These are phyloP conservation scores for Synergus japonicus DNA, from an alignment of 2,888 invertebrate species.

Conservation along the genomic window DNA sequence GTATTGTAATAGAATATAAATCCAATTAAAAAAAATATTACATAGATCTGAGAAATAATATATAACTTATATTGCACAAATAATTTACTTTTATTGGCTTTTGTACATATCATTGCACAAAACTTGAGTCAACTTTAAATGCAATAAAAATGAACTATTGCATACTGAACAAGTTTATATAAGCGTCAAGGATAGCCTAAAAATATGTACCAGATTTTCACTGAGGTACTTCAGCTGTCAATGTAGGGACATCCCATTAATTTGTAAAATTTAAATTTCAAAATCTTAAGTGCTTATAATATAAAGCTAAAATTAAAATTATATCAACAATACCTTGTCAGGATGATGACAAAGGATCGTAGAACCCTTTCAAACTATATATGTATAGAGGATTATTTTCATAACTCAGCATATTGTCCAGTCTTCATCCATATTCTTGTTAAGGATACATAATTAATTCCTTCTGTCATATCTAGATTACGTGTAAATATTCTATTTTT, in stretches of 20 bases:
- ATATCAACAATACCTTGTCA: neutral
- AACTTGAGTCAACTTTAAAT: neutral
- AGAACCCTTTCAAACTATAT: no score
- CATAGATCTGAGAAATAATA: no score
- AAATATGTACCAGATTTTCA: conserved; percentile 12
- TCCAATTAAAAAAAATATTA: no score
- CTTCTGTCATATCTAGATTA: no score
- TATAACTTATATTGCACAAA: neutral
- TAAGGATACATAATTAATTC: no score
- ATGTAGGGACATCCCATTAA: neutral
- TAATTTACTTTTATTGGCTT: neutral
- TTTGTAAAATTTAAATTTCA: neutral
- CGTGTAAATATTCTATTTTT: no score
- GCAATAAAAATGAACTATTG: neutral
- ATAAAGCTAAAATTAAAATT: neutral
- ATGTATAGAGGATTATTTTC: no score
- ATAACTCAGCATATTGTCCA: no score
- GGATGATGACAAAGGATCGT: no score
- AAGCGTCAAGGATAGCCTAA: conserved; percentile 8
- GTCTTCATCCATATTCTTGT: no score
- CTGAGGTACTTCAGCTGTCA: conserved; percentile 13
- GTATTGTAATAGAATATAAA: no score
- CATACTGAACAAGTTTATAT: conserved; percentile 1
- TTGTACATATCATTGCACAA: neutral
- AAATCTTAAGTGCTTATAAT: neutral